phyloP scores from a whole-genome alignment of 2,797 vertebrate genomes.

The Notolepis coatsorum region DNA sequence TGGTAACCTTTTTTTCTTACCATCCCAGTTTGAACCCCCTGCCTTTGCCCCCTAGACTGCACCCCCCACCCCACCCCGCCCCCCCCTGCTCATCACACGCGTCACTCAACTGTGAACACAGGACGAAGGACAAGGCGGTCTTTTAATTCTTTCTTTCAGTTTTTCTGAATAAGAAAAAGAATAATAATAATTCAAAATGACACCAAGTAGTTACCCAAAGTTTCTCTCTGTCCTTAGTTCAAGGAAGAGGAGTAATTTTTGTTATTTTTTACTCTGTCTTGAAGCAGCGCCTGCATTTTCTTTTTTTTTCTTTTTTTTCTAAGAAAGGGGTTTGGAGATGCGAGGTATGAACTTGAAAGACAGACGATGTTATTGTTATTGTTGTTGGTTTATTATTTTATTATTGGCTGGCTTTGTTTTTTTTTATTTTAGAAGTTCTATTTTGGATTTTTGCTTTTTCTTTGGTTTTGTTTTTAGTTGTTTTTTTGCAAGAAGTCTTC shows the following conservation, averaged over 20 bases:
- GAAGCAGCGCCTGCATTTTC: conserved; percentile 57
- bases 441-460: conserved; percentile 66
- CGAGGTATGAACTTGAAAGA: conserved; percentile 82
- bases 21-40: too few species aligned
- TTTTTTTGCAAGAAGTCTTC: conserved; percentile 80
- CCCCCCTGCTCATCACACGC: conserved; percentile 33
- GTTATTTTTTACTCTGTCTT: conserved; percentile 59
- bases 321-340: conserved; percentile 37
- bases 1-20: conserved; percentile 57
- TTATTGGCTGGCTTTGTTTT: conserved; percentile 75
- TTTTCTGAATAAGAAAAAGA: too few species aligned
- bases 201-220: conserved; percentile 74
- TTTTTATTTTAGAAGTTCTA: conserved; percentile 49
- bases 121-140: conserved; percentile 55
- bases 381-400: conserved; percentile 61
- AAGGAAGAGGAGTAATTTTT: conserved; percentile 69
- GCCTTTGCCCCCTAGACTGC: conserved; percentile 46
- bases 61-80: conserved; percentile 14
- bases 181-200: conserved; percentile 59
- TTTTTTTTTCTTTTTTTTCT: too few species aligned
- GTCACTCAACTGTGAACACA: conserved; percentile 66
- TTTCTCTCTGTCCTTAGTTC: conserved; percentile 64
- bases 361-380: conserved; percentile 58
- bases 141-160: conserved; percentile 73
- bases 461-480: conserved; percentile 85